These are phyloP conservation scores for Merops nubicus DNA, from an alignment of 2,113 vertebrate genomes.

Conservation along the genomic window DNA sequence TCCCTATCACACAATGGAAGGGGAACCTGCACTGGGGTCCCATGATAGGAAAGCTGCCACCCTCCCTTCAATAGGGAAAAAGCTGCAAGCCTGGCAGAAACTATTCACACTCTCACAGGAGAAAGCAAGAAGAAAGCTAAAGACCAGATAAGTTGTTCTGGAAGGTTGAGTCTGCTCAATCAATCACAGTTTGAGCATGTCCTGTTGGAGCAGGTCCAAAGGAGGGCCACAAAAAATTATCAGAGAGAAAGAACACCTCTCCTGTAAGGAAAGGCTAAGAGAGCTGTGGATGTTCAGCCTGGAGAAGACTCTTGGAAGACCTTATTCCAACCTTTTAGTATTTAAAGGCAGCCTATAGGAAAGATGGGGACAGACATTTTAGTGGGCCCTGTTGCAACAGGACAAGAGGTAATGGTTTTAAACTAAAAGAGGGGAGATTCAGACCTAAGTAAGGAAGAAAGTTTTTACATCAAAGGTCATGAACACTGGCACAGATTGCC, in stretches of 20 bases:
- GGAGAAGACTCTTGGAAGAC: neutral
- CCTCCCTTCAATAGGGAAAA: neutral
- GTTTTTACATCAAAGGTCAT: neutral
- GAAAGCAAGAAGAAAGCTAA: neutral
- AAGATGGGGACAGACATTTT: neutral
- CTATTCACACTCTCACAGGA: neutral
- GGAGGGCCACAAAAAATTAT: neutral
- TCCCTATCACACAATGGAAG: rapidly evolving
- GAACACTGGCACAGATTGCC: neutral
- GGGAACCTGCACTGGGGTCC: neutral
- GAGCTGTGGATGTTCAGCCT: neutral
- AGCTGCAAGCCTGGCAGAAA: neutral
- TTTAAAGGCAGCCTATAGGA: neutral
- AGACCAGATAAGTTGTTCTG: neutral
- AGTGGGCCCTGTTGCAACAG: neutral
- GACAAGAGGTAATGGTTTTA: neutral
- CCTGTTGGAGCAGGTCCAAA: neutral
- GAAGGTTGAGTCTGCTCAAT: neutral
- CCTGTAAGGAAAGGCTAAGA: neutral
- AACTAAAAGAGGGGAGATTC: neutral
- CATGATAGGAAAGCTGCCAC: neutral
- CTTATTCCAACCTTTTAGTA: neutral
- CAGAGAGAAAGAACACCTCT: neutral
- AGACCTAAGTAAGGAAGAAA: neutral
- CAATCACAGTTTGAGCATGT: neutral